These are phyloP conservation scores for Sebastiscus tertius DNA, from an alignment of 2,797 vertebrate species.

Conservation along the genomic window DNA sequence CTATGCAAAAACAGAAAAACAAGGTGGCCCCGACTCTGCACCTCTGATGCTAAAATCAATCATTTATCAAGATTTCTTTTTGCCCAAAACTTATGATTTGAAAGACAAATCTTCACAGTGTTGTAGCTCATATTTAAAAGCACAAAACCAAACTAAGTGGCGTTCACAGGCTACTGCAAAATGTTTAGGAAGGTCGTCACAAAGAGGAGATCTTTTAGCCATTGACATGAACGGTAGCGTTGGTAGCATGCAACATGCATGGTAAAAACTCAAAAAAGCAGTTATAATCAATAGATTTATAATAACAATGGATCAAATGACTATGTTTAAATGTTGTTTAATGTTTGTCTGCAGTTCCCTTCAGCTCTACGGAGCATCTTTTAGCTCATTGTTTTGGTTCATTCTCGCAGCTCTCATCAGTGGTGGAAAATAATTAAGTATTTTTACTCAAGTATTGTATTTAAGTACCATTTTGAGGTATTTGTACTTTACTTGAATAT, in stretches of 20 bases:
- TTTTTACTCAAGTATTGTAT: too few species aligned
- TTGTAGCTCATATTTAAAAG: neutral
- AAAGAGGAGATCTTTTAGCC: neutral
- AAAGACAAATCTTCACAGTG: neutral
- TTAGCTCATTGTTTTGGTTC: too few species aligned
- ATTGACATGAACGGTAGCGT: neutral
- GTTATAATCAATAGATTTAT: neutral
- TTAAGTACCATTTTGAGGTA: too few species aligned
- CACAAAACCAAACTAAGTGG: neutral
- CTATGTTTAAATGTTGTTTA: too few species aligned
- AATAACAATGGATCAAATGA: neutral
- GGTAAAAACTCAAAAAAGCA: neutral
- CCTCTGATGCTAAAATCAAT: neutral
- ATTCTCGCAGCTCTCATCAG: too few species aligned
- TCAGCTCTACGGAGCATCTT: neutral
- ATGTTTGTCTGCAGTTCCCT: neutral
- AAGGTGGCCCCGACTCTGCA: neutral
- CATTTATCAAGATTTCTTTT: neutral
- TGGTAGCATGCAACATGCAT: neutral
- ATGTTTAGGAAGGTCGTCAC: neutral
- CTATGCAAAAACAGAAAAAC: slow-evolving; percentile 52
- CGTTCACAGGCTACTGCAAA: neutral
- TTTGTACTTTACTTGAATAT: too few species aligned
- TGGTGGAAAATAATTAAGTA: too few species aligned
- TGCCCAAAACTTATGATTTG: neutral